A percentile compares a stretch with the other conserved stretches of the same genome.
phyloP scores from a whole-genome alignment of 2,888 invertebrate genomes.

The Nomada ferruginata region DNA sequence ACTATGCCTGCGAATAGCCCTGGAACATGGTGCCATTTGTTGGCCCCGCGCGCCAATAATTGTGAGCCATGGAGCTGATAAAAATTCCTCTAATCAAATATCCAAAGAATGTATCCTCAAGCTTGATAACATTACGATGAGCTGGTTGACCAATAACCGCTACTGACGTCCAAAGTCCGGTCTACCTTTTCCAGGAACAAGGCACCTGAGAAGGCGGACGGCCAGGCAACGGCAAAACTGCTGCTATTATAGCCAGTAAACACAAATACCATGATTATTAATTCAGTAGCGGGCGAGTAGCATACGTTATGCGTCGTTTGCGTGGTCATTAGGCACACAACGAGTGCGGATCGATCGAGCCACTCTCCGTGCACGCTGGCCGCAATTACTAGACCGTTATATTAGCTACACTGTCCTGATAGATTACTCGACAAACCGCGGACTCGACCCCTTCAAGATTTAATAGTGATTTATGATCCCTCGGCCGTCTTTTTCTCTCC shows the following conservation, averaged over 20 bases:
- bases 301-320: slow-evolving; percentile 58
- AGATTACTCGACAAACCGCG: slow-evolving; percentile 79
- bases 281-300: slow-evolving; percentile 55
- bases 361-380: slow-evolving; percentile 65
- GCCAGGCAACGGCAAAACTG: not conserved
- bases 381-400: slow-evolving; percentile 74
- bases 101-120: not conserved
- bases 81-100: not conserved
- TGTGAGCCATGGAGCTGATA: not conserved
- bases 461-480: slow-evolving; percentile 80
- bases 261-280: slow-evolving; percentile 60
- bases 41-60: not conserved
- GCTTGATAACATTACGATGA: not conserved
- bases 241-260: slow-evolving; percentile 8
- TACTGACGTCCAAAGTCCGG: too few species aligned
- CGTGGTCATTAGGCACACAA: slow-evolving; percentile 68
- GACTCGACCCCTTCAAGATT: slow-evolving; percentile 78
- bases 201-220: not conserved
- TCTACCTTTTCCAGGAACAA: not conserved
- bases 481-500: not conserved
- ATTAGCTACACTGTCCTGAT: slow-evolving; percentile 76
- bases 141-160: too few species aligned
- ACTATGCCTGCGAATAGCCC: not conserved
- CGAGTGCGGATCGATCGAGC: slow-evolving; percentile 74
- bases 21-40: not conserved